Base-by-base conservation (phyloP, 2,797 vertebrate species). In the Tiaroga cobitis region DNA sequence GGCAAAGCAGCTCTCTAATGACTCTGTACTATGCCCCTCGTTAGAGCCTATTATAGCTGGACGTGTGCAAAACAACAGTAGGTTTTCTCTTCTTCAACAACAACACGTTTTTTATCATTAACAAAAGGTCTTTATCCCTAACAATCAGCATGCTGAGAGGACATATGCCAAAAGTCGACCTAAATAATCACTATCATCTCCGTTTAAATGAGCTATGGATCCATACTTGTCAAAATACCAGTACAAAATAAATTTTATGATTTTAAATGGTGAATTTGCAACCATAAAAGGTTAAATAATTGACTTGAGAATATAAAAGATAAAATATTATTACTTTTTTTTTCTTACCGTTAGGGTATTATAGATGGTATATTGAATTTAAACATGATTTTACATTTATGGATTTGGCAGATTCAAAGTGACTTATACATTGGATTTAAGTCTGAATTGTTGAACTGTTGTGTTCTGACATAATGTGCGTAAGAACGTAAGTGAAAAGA, bases 21-120 rank as follows among this genome's bases (percentile, higher is more conserved):
- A 77, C 69, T 86, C 68, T 68, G 83, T 70, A 80, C 82, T 81
- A 69, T 80, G 86, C 70, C 49, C 77, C 70, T 81, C 78, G 77
- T 84, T 87, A 84, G 46, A 74, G 81, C 46, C 61, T 73, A 54
- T 82, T 79, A 61, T 78, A 78, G 72, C 70, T 81, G 51, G n/a
- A 81, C 11, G 5, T 54, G 63, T 54, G 68, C 76, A 85, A 85
- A 85, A 85, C 83, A 72, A 85, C 74, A 72, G 51, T 84, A 72
- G 39, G 69, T 63, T 86, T 82, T 83, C 67, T 65, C 69, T 49
- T 65, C 54, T 79, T 75, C 26, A 59, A 70, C 43, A 80, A 56
- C 74, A 80, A 56, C 74, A 69, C 4, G 85, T 82, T 83, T 83
- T 69, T 72, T 37, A 80, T 73, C 43, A 84, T 67, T 69, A 87